Evolutionary conservation across 2,113 vertebrate species (phyloP).

Genomic region (Hippocampus abdominalis): DNA sequence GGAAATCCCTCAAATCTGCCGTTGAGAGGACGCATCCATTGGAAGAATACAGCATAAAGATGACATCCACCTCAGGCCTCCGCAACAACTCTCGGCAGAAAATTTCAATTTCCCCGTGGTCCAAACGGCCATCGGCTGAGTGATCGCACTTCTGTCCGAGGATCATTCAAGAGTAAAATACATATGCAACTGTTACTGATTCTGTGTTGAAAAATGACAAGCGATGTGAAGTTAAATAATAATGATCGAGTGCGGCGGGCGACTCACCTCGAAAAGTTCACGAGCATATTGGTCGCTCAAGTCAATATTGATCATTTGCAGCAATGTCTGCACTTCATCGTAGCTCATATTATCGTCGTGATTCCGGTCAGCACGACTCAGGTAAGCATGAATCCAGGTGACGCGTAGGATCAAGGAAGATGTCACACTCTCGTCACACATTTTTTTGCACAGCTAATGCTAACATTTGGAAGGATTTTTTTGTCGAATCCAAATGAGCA

Average conservation of each 20-base stretch:
- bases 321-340: constrained; percentile 85
- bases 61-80: constrained; percentile 84
- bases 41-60: constrained; percentile 81
- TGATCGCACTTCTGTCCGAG: constrained; percentile 82
- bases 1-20: constrained; percentile 83
- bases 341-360: constrained; percentile 93
- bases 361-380: constrained; percentile 85
- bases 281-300: constrained; percentile 85
- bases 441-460: neutral
- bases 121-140: constrained; percentile 81
- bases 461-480: neutral
- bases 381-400: constrained; percentile 87
- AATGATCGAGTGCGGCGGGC: neutral
- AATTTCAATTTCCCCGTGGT: constrained; percentile 85
- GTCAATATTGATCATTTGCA: constrained; percentile 92
- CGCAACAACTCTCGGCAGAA: constrained; percentile 85
- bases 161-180: neutral
- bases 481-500: neutral
- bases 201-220: neutral
- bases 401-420: constrained; percentile 53
- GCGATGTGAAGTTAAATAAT: neutral
- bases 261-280: constrained; percentile 84
- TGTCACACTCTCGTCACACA: neutral
- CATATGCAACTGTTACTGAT: neutral
- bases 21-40: constrained; percentile 81